A percentile compares a stretch with the other conserved stretches of the same genome.
Conservation (phyloP, 1,140 invertebrate genomes). For the Sycobia sp. region DNA sequence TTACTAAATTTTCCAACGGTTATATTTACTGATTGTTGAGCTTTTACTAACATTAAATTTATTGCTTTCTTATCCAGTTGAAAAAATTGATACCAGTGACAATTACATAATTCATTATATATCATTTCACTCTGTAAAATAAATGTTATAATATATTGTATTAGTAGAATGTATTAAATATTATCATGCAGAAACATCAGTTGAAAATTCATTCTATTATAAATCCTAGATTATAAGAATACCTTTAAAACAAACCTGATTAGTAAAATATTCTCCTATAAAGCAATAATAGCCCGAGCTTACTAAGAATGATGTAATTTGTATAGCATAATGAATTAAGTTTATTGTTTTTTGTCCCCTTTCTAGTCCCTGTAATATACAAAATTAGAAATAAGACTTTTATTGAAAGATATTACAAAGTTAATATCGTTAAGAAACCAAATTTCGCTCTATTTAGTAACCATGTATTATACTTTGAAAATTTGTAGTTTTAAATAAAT, state of each 20-base stretch:
- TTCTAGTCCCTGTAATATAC: constrained; percentile 2
- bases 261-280: constrained; percentile 4
- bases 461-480: too few relatives aligned
- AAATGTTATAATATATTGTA: background rate
- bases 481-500: too few relatives aligned
- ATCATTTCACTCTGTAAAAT: constrained; percentile 5
- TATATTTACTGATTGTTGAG: background rate
- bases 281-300: constrained; percentile 1
- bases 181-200: too few relatives aligned
- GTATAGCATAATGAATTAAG: constrained; percentile 6
- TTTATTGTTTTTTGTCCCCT: background rate
- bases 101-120: constrained; percentile 2
- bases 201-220: too few relatives aligned
- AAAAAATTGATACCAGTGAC: background rate
- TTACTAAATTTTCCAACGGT: constrained; percentile 12
- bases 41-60: constrained; percentile 8
- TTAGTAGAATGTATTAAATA: too few relatives aligned
- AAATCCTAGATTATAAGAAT: too few relatives aligned
- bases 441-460: too few relatives aligned
- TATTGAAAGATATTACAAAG: too few relatives aligned
- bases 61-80: background rate
- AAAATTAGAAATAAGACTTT: too few relatives aligned
- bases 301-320: background rate
- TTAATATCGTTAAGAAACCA: too few relatives aligned
- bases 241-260: background rate